Conservation (phyloP, 2,113 vertebrate genomes). For the Nyctibius bracteatus region DNA sequence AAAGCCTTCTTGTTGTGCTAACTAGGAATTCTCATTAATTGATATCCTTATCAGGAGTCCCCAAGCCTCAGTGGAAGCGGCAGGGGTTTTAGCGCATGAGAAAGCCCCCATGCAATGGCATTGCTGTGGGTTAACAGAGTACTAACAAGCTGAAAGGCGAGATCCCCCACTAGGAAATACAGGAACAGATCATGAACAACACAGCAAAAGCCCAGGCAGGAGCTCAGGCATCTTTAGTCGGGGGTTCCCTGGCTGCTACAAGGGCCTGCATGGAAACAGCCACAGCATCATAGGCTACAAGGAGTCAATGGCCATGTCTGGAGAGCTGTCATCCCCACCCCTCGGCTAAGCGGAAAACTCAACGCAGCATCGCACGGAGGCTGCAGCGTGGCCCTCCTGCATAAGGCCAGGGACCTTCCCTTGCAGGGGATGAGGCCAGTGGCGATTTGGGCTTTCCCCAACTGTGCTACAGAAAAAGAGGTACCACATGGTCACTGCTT, state of each 20-base stretch:
- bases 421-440: rapidly evolving
- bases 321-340: background rate
- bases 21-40: background rate
- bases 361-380: rapidly evolving
- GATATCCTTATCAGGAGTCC: background rate
- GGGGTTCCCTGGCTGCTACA: background rate
- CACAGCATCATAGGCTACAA: rapidly evolving
- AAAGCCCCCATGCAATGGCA: background rate
- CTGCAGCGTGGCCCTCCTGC: background rate
- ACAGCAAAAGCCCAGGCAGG: background rate
- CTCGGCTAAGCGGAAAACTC: background rate
- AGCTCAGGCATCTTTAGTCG: background rate
- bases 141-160: background rate
- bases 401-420: background rate
- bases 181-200: background rate
- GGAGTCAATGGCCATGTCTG: background rate
- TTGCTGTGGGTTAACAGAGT: background rate
- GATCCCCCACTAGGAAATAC: background rate
- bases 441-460: background rate
- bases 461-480: background rate
- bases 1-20: conserved; percentile 22
- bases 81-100: background rate
- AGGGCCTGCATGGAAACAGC: background rate
- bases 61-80: background rate
- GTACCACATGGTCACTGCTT: background rate